phyloP scores from a whole-genome alignment of 1,140 invertebrate genomes.

The Bombus waltoni region DNA sequence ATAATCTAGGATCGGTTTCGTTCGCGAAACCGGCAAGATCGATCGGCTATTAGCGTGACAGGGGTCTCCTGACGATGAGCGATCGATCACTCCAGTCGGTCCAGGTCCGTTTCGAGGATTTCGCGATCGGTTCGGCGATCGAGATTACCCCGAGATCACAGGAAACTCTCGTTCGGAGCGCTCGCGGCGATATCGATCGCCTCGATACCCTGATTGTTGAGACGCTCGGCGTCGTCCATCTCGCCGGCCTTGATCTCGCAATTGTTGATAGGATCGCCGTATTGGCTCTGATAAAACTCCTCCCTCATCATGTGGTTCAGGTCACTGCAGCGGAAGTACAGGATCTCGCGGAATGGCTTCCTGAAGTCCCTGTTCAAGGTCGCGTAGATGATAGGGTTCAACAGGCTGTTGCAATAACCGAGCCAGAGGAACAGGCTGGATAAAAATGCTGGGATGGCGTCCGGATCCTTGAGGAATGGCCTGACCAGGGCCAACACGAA shows the following conservation, averaged over 20 bases:
- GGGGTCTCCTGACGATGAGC: background rate
- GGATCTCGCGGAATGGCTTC: conserved; percentile 95
- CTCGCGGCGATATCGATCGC: conserved; percentile 62
- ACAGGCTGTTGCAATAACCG: conserved; percentile 95
- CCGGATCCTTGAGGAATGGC: conserved; percentile 88
- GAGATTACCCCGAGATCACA: conserved; percentile 69
- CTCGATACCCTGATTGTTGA: conserved; percentile 63
- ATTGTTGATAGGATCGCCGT: conserved; percentile 88
- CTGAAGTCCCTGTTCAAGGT: conserved; percentile 96
- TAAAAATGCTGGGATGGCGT: conserved; percentile 85
- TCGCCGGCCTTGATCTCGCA: conserved; percentile 75
- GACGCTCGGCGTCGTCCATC: conserved; percentile 65
- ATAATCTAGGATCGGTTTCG: background rate
- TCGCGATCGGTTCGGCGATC: background rate
- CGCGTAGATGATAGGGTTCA: conserved; percentile 97
- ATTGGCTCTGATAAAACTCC: conserved; percentile 96
- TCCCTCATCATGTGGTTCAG: conserved; percentile 95
- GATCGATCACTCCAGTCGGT: background rate
- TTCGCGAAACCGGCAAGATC: background rate
- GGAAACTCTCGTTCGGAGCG: conserved; percentile 79
- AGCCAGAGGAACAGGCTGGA: conserved; percentile 91
- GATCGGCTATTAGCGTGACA: background rate
- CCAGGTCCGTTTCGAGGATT: background rate
- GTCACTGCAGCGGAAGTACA: conserved; percentile 93
- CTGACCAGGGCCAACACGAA: conserved; percentile 95